Conservation (phyloP, 2,888 invertebrate species). For the Drosophila borealis region DNA sequence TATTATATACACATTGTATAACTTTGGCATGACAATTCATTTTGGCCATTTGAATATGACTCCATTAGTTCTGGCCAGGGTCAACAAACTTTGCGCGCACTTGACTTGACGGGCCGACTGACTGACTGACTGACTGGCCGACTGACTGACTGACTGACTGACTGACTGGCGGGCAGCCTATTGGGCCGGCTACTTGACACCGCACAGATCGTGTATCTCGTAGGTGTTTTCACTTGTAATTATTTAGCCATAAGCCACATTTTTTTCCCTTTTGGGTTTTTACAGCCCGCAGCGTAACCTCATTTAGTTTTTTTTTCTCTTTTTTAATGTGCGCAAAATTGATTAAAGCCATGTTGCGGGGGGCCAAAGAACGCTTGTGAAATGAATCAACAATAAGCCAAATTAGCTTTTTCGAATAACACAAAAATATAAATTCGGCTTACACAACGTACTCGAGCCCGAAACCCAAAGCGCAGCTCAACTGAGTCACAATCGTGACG, state of each 20-base stretch:
- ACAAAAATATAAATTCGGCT: slow-evolving; percentile 17
- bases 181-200: slow-evolving; percentile 61
- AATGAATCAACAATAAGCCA: slow-evolving; percentile 69
- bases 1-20: slow-evolving; percentile 47
- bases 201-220: slow-evolving; percentile 58
- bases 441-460: slow-evolving; percentile 22
- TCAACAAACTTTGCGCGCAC: slow-evolving; percentile 60
- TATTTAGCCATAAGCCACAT: slow-evolving; percentile 71
- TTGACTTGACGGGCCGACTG: slow-evolving; percentile 32
- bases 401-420: slow-evolving; percentile 60
- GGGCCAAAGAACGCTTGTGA: slow-evolving; percentile 24
- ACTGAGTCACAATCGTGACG: slow-evolving; percentile 38
- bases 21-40: slow-evolving; percentile 70
- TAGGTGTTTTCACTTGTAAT: slow-evolving; percentile 78
- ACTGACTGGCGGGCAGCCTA: slow-evolving; percentile 27
- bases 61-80: slow-evolving; percentile 47
- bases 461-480: slow-evolving; percentile 28
- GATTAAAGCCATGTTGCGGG: slow-evolving; percentile 27
- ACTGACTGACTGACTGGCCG: slow-evolving; percentile 2
- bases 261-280: slow-evolving; percentile 24
- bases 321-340: slow-evolving; percentile 38
- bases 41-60: slow-evolving; percentile 59
- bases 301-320: slow-evolving; percentile 27
- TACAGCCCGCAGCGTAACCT: slow-evolving; percentile 47
- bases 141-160: slow-evolving; percentile 25